Evolutionary conservation across 2,888 invertebrate species (phyloP).

Genomic region (Calliscelio sp.): DNA sequence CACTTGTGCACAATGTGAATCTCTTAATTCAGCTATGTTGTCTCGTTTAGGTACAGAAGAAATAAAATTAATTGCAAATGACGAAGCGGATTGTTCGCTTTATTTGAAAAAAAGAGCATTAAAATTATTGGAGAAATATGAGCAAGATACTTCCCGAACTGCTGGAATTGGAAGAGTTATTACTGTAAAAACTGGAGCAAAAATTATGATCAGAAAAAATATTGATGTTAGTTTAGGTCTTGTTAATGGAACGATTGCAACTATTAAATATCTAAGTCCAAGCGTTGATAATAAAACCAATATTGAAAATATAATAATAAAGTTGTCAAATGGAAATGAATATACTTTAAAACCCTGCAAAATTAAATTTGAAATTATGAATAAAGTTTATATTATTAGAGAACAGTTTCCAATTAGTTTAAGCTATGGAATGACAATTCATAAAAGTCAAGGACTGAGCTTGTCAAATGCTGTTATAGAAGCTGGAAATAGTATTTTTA

Average conservation of each 20-base stretch:
- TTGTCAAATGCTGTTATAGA: slow-evolving; percentile 21
- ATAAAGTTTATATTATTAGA: slow-evolving; percentile 28
- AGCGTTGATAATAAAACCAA: slow-evolving; percentile 38
- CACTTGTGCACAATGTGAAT: slow-evolving; percentile 53
- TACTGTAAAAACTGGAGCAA: slow-evolving; percentile 41
- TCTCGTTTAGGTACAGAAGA: slow-evolving; percentile 67
- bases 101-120: slow-evolving; percentile 65
- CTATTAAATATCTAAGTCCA: slow-evolving; percentile 34
- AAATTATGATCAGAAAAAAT: slow-evolving; percentile 77
- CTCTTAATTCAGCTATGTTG: slow-evolving; percentile 50
- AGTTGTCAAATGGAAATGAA: slow-evolving; percentile 56
- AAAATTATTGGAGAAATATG: slow-evolving; percentile 62
- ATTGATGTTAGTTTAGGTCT: slow-evolving; percentile 76
- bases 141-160: slow-evolving; percentile 57
- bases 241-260: slow-evolving; percentile 29
- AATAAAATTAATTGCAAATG: slow-evolving; percentile 61
- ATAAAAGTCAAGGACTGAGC: slow-evolving; percentile 67
- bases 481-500: slow-evolving; percentile 28
- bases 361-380: slow-evolving; percentile 71
- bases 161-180: slow-evolving; percentile 29
- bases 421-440: slow-evolving; percentile 77
- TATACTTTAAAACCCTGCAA: slow-evolving; percentile 67
- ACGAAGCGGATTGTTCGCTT: slow-evolving; percentile 71
- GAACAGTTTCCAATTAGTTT: slow-evolving; percentile 76
- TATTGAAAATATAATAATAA: slow-evolving; percentile 70